Conservation (phyloP, 1,140 invertebrate genomes). For the Heterodera schachtii region DNA sequence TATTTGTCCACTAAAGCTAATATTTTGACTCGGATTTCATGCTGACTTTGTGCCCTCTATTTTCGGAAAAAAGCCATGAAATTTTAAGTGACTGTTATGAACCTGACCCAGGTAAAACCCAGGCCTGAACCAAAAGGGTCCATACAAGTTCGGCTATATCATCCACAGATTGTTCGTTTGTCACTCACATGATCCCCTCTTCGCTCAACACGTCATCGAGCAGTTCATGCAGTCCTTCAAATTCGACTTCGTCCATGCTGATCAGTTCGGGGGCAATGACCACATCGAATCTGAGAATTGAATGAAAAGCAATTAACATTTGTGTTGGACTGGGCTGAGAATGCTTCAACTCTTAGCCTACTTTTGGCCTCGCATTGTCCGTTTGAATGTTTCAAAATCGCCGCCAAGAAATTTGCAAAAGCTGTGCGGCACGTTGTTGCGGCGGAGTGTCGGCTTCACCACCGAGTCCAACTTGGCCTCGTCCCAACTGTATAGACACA, state of each 20-base stretch:
- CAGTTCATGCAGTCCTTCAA: conserved; percentile 55
- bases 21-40: too few relatives aligned
- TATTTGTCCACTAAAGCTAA: too few relatives aligned
- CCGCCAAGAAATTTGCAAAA: conserved; percentile 54
- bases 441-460: conserved; percentile 53
- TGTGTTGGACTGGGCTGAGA: too few relatives aligned
- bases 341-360: conserved; percentile 20
- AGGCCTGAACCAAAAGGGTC: too few relatives aligned
- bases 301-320: too few relatives aligned
- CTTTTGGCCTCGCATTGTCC: conserved; percentile 39
- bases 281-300: conserved; percentile 46
- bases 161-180: background rate
- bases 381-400: conserved; percentile 41
- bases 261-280: conserved; percentile 60
- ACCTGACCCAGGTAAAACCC: too few relatives aligned
- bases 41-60: too few relatives aligned
- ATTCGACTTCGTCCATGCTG: conserved; percentile 50
- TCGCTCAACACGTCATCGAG: conserved; percentile 48
- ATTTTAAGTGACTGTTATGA: too few relatives aligned
- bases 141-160: too few relatives aligned
- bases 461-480: conserved; percentile 48
- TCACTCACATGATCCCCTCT: conserved; percentile 59
- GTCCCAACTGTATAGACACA: conserved; percentile 35
- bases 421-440: conserved; percentile 58
- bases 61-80: too few relatives aligned